Base-by-base conservation (phyloP, 2,888 invertebrate genomes). In the Bombyx huttoni region DNA sequence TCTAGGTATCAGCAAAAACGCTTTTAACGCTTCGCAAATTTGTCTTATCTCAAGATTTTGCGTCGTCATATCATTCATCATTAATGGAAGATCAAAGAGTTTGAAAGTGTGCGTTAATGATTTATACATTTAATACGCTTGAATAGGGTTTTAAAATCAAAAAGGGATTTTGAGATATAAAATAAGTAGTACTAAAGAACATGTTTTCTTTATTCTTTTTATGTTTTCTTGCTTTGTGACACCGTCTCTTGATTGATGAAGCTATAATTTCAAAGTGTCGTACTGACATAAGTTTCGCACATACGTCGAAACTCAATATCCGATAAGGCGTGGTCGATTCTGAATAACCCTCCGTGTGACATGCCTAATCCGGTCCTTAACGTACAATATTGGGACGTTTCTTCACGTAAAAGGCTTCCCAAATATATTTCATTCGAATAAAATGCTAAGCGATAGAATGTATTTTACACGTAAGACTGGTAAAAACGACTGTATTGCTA, bases 331-430 rank as follows among this genome's bases (percentile, higher is more conserved):
- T 60, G 62, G 57, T 53, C 49, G 51, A 50, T 56, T 57, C 54
- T 61, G 62, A 60, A 62, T 67, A 64, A 67, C 59, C 58, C 55
- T 49, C 51, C 52, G 52, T 52, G 57, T 65, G 59, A 68, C 68
- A 63, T 54, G 54, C 54, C 54, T 63, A 61, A 68, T 66, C 59
- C 54, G 50, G 51, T 49, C 51, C 51, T 50, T 34, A 53, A 52
- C 51, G 48, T 48, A 54, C 49, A 54, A 58, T 63, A 62, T 65
- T 62, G 59, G 57, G 58, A 55, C 47, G 51, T 49, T 57, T 51
- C 48, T 55, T 54, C 35, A 45, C 51, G 51, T 34, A 50, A 52
- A 56, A 53, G 47, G 49, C 24, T 49, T 51, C 51, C 50, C 14
- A 12, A 34, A 50, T 33, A 49, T 49, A 14, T 52, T 50, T 51